phyloP scores from a whole-genome alignment of 2,888 invertebrate species.

The Stomorhina lunata region DNA sequence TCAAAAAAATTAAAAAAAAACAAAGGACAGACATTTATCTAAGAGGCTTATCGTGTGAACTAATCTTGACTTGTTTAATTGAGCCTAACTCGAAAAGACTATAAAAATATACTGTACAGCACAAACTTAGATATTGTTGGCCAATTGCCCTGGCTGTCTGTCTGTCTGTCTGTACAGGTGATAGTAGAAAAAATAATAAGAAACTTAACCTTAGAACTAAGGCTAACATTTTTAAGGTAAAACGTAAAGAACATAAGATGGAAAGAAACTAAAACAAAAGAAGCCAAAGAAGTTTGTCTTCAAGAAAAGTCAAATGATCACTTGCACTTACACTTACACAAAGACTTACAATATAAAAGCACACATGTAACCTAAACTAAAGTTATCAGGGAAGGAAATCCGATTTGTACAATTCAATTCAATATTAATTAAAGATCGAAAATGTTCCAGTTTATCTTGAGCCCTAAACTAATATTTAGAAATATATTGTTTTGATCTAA shows the following conservation, averaged over 20 bases:
- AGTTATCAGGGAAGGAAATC: constrained; percentile 2
- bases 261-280: background rate
- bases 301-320: constrained; percentile 44
- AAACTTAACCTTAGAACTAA: constrained; percentile 56
- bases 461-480: too few relatives aligned
- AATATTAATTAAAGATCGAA: too few relatives aligned
- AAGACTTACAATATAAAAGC: background rate
- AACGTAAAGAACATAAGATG: background rate
- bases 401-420: too few relatives aligned
- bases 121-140: background rate
- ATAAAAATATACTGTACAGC: background rate
- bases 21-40: constrained; percentile 28
- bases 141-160: too few relatives aligned
- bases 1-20: background rate
- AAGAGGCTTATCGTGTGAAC: constrained; percentile 70
- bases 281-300: constrained; percentile 57
- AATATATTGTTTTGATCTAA: too few relatives aligned
- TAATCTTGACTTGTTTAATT: constrained; percentile 68
- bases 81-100: constrained; percentile 56
- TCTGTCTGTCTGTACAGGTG: background rate
- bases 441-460: too few relatives aligned
- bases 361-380: background rate
- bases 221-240: constrained; percentile 33
- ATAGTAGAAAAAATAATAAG: constrained; percentile 22
- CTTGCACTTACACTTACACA: constrained; percentile 29